These are phyloP conservation scores for Drosophila birchii DNA, from an alignment of 2,888 invertebrate genomes.

Conservation along the genomic window DNA sequence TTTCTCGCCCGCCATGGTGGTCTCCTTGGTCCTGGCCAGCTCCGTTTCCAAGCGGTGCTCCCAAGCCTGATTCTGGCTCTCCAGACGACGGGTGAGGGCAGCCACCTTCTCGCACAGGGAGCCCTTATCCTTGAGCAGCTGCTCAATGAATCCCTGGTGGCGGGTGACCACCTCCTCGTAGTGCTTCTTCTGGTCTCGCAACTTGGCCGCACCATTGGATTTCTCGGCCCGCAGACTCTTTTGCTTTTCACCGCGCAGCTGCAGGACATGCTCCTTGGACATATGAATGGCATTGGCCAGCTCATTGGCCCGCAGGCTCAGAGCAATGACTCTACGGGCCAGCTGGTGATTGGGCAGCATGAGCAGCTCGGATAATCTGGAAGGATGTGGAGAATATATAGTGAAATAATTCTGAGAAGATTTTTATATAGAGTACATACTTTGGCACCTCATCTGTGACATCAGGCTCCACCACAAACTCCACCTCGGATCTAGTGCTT, in stretches of 20 bases:
- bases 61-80: constrained; percentile 87
- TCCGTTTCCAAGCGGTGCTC: constrained; percentile 92
- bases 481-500: constrained; percentile 83
- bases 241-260: constrained; percentile 84
- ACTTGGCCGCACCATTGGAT: constrained; percentile 84
- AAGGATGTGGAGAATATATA: no score
- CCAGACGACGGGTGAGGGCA: constrained; percentile 83
- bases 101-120: constrained; percentile 88
- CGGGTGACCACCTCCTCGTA: constrained; percentile 90
- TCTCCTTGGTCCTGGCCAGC: constrained; percentile 90
- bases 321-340: constrained; percentile 83
- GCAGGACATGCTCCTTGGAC: constrained; percentile 84
- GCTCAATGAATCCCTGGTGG: constrained; percentile 93
- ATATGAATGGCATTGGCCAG: constrained; percentile 84
- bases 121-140: constrained; percentile 92
- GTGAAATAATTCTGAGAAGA: background rate
- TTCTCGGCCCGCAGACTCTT: constrained; percentile 84
- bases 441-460: constrained; percentile 85
- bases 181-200: constrained; percentile 88
- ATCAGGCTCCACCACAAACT: constrained; percentile 84
- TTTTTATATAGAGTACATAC: constrained; percentile 58
- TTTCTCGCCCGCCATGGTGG: constrained; percentile 91
- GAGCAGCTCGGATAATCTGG: constrained; percentile 83
- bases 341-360: constrained; percentile 85
- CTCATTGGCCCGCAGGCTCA: constrained; percentile 84